These are phyloP conservation scores for Garrulus glandarius DNA, from an alignment of 2,797 vertebrate species.

Conservation along the genomic window DNA sequence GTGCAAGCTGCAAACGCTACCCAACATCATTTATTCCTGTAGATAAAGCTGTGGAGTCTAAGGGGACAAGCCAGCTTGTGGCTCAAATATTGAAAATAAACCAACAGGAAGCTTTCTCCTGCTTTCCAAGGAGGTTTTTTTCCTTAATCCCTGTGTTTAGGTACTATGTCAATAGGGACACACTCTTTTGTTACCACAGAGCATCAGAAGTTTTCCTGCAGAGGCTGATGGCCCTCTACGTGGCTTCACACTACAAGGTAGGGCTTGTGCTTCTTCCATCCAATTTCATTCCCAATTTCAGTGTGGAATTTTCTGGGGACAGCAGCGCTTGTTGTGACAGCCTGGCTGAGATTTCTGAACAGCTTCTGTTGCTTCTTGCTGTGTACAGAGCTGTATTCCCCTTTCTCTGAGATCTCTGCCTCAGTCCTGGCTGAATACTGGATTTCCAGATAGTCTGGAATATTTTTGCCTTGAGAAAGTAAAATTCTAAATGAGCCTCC, in stretches of 20 bases:
- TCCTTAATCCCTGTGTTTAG: constrained; percentile 78
- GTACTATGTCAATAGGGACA: constrained; percentile 97
- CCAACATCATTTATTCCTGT: not conserved
- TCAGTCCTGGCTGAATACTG: not conserved
- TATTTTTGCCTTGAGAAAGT: not conserved
- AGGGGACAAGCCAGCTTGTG: not conserved
- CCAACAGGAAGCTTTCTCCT: not conserved
- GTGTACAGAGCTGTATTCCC: not conserved
- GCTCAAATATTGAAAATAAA: not conserved
- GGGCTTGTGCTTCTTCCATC: not conserved
- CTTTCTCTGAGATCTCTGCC: not conserved
- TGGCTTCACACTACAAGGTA: constrained; percentile 98
- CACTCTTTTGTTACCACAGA: constrained; percentile 96
- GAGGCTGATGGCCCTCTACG: constrained; percentile 93
- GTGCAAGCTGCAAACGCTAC: not conserved
- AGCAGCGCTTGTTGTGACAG: not conserved
- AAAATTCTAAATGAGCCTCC: not conserved
- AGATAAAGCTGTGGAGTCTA: not conserved
- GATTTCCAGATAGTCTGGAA: not conserved
- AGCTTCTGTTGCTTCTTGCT: not conserved
- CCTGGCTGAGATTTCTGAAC: not conserved
- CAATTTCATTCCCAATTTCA: not conserved
- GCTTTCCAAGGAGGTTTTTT: not conserved
- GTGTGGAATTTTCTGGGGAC: not conserved
- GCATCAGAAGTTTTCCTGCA: constrained; percentile 96